Conservation (phyloP, 2,888 invertebrate species). For the Callosobruchus maculatus region DNA sequence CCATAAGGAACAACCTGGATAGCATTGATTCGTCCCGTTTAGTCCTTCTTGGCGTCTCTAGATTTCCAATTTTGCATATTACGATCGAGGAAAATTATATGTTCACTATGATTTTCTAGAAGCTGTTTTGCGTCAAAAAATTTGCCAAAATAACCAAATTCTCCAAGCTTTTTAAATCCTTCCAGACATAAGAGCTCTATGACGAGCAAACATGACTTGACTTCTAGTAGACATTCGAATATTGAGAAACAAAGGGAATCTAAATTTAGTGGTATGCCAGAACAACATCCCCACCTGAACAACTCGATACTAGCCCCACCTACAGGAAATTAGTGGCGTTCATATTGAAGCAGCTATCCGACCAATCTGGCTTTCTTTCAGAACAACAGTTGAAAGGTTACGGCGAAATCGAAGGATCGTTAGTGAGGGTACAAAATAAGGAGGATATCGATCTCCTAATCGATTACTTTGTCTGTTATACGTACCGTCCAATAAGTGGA, state of each 20-base stretch:
- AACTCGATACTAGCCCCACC: neutral
- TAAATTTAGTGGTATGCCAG: too few species aligned
- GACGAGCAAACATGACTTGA: neutral
- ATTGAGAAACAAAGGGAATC: too few species aligned
- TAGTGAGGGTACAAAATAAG: slow-evolving; percentile 68
- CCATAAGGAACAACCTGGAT: too few species aligned
- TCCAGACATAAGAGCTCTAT: neutral
- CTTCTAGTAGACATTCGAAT: neutral
- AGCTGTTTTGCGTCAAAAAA: too few species aligned
- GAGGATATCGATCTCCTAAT: slow-evolving; percentile 66
- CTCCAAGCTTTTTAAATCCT: too few species aligned
- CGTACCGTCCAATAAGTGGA: slow-evolving; percentile 65
- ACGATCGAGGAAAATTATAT: too few species aligned
- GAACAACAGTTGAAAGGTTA: slow-evolving; percentile 69
- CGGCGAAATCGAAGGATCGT: slow-evolving; percentile 57
- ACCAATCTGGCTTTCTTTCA: slow-evolving; percentile 71
- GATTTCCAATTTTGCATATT: too few species aligned
- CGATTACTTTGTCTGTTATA: slow-evolving; percentile 69
- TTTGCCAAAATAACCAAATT: too few species aligned
- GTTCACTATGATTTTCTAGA: too few species aligned
- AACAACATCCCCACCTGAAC: neutral
- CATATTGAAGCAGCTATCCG: slow-evolving; percentile 64
- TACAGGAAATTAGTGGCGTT: slow-evolving; percentile 52
- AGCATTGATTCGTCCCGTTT: too few species aligned
- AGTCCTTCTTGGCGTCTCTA: too few species aligned